Percentiles rank a stretch among this genome's conserved stretches.
phyloP scores from a whole-genome alignment of 1,140 invertebrate genomes.

The Chymomyza costata region DNA sequence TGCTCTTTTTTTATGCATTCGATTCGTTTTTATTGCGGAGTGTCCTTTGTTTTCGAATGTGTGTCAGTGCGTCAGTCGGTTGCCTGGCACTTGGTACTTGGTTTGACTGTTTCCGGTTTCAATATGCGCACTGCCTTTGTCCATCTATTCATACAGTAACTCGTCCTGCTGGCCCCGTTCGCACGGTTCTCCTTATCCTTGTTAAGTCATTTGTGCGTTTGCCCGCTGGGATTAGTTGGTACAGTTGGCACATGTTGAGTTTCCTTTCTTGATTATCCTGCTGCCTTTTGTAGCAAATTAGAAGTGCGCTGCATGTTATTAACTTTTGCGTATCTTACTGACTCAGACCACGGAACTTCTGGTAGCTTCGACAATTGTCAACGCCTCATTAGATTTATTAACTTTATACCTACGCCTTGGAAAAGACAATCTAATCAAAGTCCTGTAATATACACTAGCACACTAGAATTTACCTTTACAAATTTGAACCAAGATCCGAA shows the following conservation, averaged over 20 bases:
- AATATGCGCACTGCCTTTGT: constrained; percentile 56
- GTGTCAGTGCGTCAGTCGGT: constrained; percentile 71
- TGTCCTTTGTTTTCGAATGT: constrained; percentile 64
- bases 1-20: constrained; percentile 22
- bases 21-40: constrained; percentile 19
- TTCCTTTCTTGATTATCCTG: constrained; percentile 26
- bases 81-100: constrained; percentile 50
- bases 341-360: too few relatives aligned
- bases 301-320: constrained; percentile 54
- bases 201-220: constrained; percentile 18
- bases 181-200: constrained; percentile 4
- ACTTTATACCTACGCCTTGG: too few relatives aligned
- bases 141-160: too few relatives aligned
- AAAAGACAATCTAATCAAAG: too few relatives aligned
- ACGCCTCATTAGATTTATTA: too few relatives aligned
- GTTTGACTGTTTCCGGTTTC: constrained; percentile 70
- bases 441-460: too few relatives aligned
- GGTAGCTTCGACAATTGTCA: too few relatives aligned
- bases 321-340: constrained; percentile 58
- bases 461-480: too few relatives aligned
- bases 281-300: constrained; percentile 19
- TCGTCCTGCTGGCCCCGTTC: too few relatives aligned
- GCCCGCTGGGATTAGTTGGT: constrained; percentile 27
- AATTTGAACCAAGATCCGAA: too few relatives aligned
- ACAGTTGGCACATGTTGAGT: constrained; percentile 56